phyloP scores from a whole-genome alignment of 2,113 vertebrate genomes.

The Paralichthys olivaceus region DNA sequence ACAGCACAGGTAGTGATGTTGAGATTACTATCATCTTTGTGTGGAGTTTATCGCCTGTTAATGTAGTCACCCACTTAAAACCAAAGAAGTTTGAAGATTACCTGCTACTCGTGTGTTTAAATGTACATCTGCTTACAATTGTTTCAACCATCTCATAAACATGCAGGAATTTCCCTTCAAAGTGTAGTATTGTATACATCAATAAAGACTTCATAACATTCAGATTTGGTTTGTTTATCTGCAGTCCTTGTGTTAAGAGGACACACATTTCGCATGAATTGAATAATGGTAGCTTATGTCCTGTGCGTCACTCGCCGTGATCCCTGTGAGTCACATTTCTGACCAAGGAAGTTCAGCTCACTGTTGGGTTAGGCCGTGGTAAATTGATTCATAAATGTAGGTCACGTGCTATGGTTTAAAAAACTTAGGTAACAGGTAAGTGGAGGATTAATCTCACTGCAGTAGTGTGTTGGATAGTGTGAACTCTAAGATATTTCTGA shows the following conservation, averaged over 20 bases:
- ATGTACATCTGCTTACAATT: constrained; percentile 19
- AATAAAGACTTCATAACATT: constrained; percentile 70
- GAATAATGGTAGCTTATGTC: background rate
- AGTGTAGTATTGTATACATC: constrained; percentile 52
- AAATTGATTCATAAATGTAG: background rate
- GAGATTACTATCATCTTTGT: constrained; percentile 11
- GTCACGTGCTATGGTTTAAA: too few species aligned
- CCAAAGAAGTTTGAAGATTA: constrained; percentile 62
- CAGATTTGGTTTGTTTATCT: too few species aligned
- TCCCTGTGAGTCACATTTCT: background rate
- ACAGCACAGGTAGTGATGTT: constrained; percentile 5
- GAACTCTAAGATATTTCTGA: too few species aligned
- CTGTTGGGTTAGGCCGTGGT: background rate
- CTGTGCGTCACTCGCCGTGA: background rate
- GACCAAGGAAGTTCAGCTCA: constrained; percentile 3
- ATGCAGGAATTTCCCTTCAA: constrained; percentile 32
- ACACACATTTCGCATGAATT: background rate
- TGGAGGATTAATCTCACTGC: background rate
- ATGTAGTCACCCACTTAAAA: constrained; percentile 37
- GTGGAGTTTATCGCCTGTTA: background rate
- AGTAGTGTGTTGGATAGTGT: too few species aligned
- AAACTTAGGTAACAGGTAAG: background rate
- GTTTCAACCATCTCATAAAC: constrained; percentile 45
- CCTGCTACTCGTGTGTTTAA: constrained; percentile 42
- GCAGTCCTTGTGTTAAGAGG: background rate